These are phyloP conservation scores for Drosophila ambigua DNA, from an alignment of 1,140 invertebrate genomes.

Conservation along the genomic window DNA sequence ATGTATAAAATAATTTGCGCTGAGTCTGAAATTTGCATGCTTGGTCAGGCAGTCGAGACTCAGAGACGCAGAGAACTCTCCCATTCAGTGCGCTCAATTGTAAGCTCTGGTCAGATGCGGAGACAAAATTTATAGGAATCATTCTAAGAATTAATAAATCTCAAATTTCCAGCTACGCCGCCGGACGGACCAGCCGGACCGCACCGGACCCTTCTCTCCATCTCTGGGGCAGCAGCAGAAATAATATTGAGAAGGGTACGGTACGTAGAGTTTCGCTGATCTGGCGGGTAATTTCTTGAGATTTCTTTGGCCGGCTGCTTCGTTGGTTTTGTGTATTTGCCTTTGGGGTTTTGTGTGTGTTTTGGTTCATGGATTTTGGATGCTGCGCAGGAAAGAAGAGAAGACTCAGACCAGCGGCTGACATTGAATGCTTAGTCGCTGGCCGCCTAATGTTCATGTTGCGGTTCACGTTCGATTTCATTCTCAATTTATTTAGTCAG, in stretches of 20 bases:
- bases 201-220: conserved; percentile 22
- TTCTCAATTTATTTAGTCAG: conserved; percentile 73
- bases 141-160: conserved; percentile 79
- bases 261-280: conserved; percentile 34
- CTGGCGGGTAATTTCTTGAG: conserved; percentile 69
- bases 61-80: background rate
- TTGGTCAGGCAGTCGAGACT: conserved; percentile 31
- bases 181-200: background rate
- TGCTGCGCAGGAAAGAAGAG: background rate
- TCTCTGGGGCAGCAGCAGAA: conserved; percentile 7
- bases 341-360: conserved; percentile 21
- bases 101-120: conserved; percentile 29
- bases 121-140: conserved; percentile 58
- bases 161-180: conserved; percentile 62
- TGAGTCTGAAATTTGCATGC: conserved; percentile 37
- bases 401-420: conserved; percentile 40
- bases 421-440: conserved; percentile 79
- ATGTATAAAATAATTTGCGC: conserved; percentile 16
- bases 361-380: conserved; percentile 17
- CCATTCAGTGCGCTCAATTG: conserved; percentile 9
- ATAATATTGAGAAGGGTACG: conserved; percentile 70
- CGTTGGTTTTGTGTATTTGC: conserved; percentile 30
- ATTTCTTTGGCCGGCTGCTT: conserved; percentile 38
- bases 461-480: conserved; percentile 79
- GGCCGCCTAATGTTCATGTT: conserved; percentile 80